Conservation (phyloP, 2,113 vertebrate species). For the Campylomormyrus tamandua region DNA sequence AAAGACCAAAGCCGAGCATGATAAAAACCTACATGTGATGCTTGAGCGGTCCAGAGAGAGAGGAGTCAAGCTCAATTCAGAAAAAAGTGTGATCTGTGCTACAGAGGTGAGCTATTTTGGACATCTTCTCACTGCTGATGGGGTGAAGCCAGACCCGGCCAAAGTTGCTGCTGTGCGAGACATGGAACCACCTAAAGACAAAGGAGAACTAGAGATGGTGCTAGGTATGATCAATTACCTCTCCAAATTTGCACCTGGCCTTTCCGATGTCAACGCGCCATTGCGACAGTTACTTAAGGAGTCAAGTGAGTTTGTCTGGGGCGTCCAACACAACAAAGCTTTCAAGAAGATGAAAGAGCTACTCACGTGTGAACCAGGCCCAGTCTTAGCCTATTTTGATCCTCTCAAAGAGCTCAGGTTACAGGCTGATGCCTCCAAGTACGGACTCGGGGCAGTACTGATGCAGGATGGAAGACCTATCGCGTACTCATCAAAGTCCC, state of each 20-base stretch:
- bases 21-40: conserved; percentile 1
- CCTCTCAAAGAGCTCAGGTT: background rate
- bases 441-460: background rate
- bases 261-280: conserved; percentile 9
- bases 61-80: conserved; percentile 23
- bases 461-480: background rate
- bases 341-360: conserved; percentile 9
- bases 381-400: conserved; percentile 7
- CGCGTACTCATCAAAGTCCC: background rate
- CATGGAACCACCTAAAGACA: conserved; percentile 4
- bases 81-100: background rate
- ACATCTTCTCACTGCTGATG: background rate
- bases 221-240: conserved; percentile 21
- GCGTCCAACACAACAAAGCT: background rate
- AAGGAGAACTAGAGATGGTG: conserved; percentile 16
- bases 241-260: conserved; percentile 14
- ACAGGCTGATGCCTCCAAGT: conserved; percentile 8
- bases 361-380: background rate
- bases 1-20: conserved; percentile 3
- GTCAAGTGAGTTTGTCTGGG: conserved; percentile 11
- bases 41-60: background rate
- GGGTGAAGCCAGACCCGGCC: conserved; percentile 20
- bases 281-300: background rate
- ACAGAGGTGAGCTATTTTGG: conserved; percentile 29
- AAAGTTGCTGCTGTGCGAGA: background rate